Conservation (phyloP, 2,888 invertebrate genomes). For the Drosophila fulvimacula region DNA sequence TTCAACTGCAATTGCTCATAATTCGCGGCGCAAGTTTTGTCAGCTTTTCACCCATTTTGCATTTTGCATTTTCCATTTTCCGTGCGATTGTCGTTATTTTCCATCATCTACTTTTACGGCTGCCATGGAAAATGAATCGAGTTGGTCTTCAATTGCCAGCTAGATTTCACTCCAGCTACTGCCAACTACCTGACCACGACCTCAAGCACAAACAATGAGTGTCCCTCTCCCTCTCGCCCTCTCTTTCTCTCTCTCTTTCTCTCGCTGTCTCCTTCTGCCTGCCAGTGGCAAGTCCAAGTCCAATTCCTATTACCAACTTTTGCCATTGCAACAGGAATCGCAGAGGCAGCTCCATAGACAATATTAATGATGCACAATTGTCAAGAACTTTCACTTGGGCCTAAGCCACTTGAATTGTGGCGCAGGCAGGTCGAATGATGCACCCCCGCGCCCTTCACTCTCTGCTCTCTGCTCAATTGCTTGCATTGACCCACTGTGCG, state of each 20-base stretch:
- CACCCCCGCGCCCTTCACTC: not conserved
- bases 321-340: constrained; percentile 44
- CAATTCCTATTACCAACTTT: constrained; percentile 61
- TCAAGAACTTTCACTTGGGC: constrained; percentile 77
- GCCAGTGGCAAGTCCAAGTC: constrained; percentile 29
- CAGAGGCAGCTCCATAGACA: constrained; percentile 62
- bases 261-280: not conserved
- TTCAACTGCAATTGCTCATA: constrained; percentile 28
- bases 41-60: no score
- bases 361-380: constrained; percentile 78
- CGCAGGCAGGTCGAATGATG: constrained; percentile 48
- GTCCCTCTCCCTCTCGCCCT: constrained; percentile 3
- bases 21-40: constrained; percentile 16
- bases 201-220: constrained; percentile 48
- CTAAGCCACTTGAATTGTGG: constrained; percentile 71
- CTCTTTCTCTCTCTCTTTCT: constrained; percentile 8
- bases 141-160: constrained; percentile 41
- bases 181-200: constrained; percentile 54
- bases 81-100: not conserved
- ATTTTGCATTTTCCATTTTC: no score
- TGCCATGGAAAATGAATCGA: constrained; percentile 29
- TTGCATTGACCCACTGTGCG: constrained; percentile 61
- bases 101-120: not conserved
- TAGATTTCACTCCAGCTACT: constrained; percentile 50
- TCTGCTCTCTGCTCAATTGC: not conserved